A percentile compares a stretch with the other conserved stretches of the same genome.
These are phyloP conservation scores for Mormyrus hasselquistii DNA, from an alignment of 2,797 vertebrate genomes.

Conservation along the genomic window DNA sequence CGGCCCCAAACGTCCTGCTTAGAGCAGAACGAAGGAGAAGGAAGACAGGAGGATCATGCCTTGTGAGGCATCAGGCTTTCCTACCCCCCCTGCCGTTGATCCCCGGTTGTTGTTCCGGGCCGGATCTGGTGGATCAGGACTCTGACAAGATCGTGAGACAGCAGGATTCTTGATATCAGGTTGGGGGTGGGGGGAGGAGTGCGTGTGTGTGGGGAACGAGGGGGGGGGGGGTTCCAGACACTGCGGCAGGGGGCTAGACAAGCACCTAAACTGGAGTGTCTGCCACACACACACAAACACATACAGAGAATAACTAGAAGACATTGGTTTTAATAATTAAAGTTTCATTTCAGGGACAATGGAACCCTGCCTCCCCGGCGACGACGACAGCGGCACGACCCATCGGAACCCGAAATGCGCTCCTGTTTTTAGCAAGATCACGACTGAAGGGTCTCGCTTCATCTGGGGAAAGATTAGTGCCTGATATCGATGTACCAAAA, in stretches of 20 bases:
- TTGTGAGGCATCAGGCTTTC: not conserved
- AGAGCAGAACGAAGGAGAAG: not conserved
- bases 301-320: not conserved
- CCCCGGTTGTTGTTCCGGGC: not conserved
- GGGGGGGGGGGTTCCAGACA: not conserved
- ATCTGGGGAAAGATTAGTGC: not conserved
- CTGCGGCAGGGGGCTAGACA: conserved; percentile 66
- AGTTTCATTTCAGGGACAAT: not conserved
- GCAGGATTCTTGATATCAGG: not conserved
- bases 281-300: not conserved
- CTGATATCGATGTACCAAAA: not conserved
- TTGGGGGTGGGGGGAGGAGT: not conserved
- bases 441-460: not conserved
- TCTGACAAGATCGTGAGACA: not conserved
- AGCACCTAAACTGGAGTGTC: conserved; percentile 42
- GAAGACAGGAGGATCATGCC: not conserved
- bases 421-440: not conserved
- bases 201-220: not conserved
- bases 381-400: not conserved
- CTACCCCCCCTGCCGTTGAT: not conserved
- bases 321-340: not conserved
- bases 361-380: not conserved
- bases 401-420: not conserved
- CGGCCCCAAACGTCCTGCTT: not conserved
- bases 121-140: not conserved